These are phyloP conservation scores for Apis cerana DNA, from an alignment of 1,140 invertebrate genomes.

Conservation along the genomic window DNA sequence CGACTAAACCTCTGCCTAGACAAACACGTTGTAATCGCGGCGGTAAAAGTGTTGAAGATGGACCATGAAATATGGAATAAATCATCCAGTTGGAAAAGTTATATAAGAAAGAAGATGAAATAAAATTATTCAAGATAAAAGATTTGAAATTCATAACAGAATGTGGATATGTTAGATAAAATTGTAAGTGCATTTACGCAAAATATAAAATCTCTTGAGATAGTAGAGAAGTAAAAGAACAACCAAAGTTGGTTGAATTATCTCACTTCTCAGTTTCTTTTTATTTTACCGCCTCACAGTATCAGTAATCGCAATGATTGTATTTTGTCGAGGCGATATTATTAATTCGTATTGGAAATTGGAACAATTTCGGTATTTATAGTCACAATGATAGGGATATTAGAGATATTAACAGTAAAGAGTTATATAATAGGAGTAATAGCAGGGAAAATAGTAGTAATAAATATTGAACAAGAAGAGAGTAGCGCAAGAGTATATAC, in stretches of 20 bases:
- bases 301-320: neutral
- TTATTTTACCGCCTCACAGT: neutral
- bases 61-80: conserved; percentile 41
- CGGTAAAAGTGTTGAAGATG: conserved; percentile 65
- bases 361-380: conserved; percentile 41
- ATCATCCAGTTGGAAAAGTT: conserved; percentile 54
- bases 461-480: conserved; percentile 51
- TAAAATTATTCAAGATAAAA: conserved; percentile 58
- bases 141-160: conserved; percentile 44
- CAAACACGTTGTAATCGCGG: conserved; percentile 77
- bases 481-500: conserved; percentile 50
- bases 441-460: conserved; percentile 47
- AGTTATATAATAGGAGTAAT: conserved; percentile 45
- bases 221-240: conserved; percentile 36
- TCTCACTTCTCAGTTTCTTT: conserved; percentile 36
- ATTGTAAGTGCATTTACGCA: conserved; percentile 36
- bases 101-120: conserved; percentile 53
- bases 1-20: conserved; percentile 87
- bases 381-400: conserved; percentile 28
- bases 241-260: conserved; percentile 27
- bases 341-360: conserved; percentile 39
- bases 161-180: conserved; percentile 18
- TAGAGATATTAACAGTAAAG: conserved; percentile 34
- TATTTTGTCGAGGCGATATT: conserved; percentile 34
- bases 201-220: conserved; percentile 29